phyloP scores from a whole-genome alignment of 2,888 invertebrate genomes.

The Sesamia inferens region DNA sequence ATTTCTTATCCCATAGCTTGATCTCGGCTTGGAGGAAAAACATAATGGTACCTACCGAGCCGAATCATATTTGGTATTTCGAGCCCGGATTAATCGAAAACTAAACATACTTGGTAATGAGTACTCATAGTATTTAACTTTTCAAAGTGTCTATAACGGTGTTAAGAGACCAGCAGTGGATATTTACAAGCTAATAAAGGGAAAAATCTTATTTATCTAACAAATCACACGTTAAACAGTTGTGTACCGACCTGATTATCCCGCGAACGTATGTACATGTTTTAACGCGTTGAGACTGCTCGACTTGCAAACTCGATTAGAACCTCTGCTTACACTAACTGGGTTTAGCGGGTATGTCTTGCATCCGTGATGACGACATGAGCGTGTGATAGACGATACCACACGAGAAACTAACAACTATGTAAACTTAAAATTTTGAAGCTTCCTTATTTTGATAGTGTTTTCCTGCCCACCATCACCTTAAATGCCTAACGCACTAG shows the following conservation, averaged over 20 bases:
- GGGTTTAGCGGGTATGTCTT: constrained; percentile 37
- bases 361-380: constrained; percentile 19
- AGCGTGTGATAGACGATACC: not conserved
- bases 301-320: constrained; percentile 57
- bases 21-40: too few relatives aligned
- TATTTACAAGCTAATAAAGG: not conserved
- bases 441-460: not conserved
- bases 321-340: constrained; percentile 47
- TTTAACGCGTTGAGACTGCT: constrained; percentile 50
- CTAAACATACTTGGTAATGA: too few relatives aligned
- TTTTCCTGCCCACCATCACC: not conserved
- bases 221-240: constrained; percentile 11
- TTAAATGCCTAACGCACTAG: too few relatives aligned
- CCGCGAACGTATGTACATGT: constrained; percentile 25
- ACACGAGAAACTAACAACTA: not conserved
- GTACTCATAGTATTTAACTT: too few relatives aligned
- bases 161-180: not conserved
- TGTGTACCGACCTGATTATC: constrained; percentile 23
- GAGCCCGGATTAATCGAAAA: too few relatives aligned
- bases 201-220: not conserved
- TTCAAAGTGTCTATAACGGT: not conserved
- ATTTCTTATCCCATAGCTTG: too few relatives aligned
- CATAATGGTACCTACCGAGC: too few relatives aligned
- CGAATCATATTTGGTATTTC: too few relatives aligned
- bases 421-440: not conserved